Base-by-base conservation (phyloP, 1,140 invertebrate species). In the Drosophila santomea region DNA sequence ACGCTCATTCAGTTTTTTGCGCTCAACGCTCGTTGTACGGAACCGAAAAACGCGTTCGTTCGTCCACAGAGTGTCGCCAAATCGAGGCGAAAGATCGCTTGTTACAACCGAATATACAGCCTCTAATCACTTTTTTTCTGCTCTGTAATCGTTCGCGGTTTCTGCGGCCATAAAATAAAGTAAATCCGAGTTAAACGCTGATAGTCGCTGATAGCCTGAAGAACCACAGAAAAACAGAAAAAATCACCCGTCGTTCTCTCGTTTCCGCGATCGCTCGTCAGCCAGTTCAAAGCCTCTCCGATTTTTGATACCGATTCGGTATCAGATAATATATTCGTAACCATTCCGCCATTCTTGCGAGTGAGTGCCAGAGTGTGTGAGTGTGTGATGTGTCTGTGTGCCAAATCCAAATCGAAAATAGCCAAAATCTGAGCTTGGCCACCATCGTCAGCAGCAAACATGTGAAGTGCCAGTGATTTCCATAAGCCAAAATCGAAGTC, bases 1-100 rank as follows among this genome's bases (percentile, higher is more conserved):
- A 71, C 76, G 79, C 84, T 88, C 83, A 88, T 88, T 88, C 83
- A 88, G 83, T 88, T 88, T 88, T 86, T 88, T 88, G 83, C 83
- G 83, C 83, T 88, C 83, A 88, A 86, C 83, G 84, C 83, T 88
- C 76, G 83, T 88, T 88, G 83, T 89, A 88, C 83, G 83, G 79
- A 83, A 88, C 83, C 83, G 83, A 84, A 83, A 83, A 81, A 80
- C 62, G 43, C 43, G 43, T 45, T 45, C 66, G 68, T 58, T 71
- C 67, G 67, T 57, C 43, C 58, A 62, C 58, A 62, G 58, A 64
- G 61, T 79, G 80, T 84, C 78, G 81, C 82, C 76, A 84, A 82
- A 73, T 75, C 79, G 64, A 62, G 44, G 64, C 74, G 64, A 69
- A 47, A 63, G 43, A 52, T 32, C 67, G 55, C 45, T 50, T 54